Base-by-base conservation (phyloP, 1,140 invertebrate species). In the Metaphire vulgaris region DNA sequence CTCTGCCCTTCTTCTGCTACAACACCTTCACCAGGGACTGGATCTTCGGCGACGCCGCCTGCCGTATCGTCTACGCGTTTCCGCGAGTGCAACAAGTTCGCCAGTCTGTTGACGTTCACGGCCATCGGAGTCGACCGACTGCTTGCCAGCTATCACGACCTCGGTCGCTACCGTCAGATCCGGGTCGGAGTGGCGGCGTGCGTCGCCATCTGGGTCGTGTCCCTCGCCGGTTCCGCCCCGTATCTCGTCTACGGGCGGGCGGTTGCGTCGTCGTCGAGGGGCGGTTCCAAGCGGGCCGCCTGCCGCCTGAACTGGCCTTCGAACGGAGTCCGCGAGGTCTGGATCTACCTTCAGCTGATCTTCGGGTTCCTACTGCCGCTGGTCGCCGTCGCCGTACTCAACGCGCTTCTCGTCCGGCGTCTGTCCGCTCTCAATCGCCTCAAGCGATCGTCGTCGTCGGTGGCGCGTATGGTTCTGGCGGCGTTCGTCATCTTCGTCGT, bases 1-100 rank as follows among this genome's bases (percentile, higher is more conserved):
- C 72, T 12, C 72, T 73, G 15, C 72, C 72, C 12, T 41, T 73
- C 16, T 66, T 41, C 33, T 73, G 28, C 33, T 73, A 73, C 33
- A 41, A 12, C 72, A 73, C 72, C 15, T 56, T 66, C 72, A 66
- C 28, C 72, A 56, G 33, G 15, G 28, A 73, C 33, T 73, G 72
- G 72, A 21, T 33, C 15, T 73, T 73, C 30, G 33, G 72, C 33
- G 33, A 56, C 72, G 72, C 29, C 33, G 33, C 16, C 28, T 73
- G 72, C 33, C 34, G 34, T 66, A 33, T 33, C 14, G 12, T 30
- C 15, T 65, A 15, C 21, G 72, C 28, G 12, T n/a, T 12, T 73
- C 12, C 29, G 72, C 15, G 72, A 73, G 29, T 66, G 15, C 28
- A 73, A 73, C 33, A 33, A 29, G 28, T 66, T 73, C 33, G 15